Conservation (phyloP, 2,797 vertebrate genomes). For the Crocodylus rhombifer region DNA sequence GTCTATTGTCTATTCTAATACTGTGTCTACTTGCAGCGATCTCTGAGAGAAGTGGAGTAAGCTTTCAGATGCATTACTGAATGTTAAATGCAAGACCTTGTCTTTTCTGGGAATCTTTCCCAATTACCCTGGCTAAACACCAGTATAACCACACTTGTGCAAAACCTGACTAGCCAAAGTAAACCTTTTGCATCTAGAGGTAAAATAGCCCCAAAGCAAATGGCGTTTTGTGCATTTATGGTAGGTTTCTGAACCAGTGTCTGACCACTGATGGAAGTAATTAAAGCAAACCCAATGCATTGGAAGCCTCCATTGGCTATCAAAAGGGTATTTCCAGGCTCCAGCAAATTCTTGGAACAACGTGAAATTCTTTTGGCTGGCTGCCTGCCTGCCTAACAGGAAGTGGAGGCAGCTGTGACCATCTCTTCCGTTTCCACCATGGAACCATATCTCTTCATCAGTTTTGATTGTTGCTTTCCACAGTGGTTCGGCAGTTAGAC, state of each 20-base stretch:
- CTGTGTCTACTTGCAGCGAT: not conserved
- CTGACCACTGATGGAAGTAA: not conserved
- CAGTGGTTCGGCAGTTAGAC: not conserved
- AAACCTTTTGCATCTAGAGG: not conserved
- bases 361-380: slow-evolving; percentile 27
- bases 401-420: slow-evolving; percentile 4
- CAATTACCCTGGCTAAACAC: not conserved
- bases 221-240: not conserved
- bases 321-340: slow-evolving; percentile 49
- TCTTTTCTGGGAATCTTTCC: not conserved
- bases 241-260: not conserved
- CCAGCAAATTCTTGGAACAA: slow-evolving; percentile 24
- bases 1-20: not conserved
- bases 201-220: not conserved
- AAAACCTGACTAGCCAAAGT: not conserved
- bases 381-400: slow-evolving; percentile 22
- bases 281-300: not conserved
- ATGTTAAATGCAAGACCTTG: not conserved
- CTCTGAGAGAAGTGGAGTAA: not conserved
- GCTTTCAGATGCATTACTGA: not conserved
- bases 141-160: rapidly evolving
- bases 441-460: not conserved
- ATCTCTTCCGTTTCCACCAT: not conserved
- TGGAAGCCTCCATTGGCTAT: not conserved
- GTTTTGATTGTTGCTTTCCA: not conserved